phyloP scores from a whole-genome alignment of 2,113 vertebrate species.

The Gyps fulvus region DNA sequence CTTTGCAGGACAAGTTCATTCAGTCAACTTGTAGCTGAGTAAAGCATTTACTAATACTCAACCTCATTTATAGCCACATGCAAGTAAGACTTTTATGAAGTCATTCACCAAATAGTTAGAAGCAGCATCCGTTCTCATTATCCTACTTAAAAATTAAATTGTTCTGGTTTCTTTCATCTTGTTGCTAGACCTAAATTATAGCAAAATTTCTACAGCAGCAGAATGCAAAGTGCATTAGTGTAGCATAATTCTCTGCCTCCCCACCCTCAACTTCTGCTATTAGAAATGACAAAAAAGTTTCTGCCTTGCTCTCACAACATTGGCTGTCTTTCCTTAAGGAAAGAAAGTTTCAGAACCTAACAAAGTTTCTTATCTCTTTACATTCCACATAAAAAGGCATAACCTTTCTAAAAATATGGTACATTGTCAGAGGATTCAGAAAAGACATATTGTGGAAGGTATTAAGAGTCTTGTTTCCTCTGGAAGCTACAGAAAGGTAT shows the following conservation, averaged over 20 bases:
- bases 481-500: background rate
- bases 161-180: background rate
- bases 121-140: background rate
- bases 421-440: background rate
- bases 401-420: background rate
- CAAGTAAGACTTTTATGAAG: background rate
- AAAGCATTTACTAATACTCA: background rate
- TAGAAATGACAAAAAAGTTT: background rate
- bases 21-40: background rate
- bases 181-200: background rate
- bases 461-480: background rate
- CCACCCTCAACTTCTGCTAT: background rate
- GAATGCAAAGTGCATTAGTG: background rate
- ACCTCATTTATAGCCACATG: background rate
- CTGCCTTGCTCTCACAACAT: background rate
- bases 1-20: background rate
- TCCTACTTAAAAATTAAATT: background rate
- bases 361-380: background rate
- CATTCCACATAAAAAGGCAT: background rate
- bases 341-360: background rate
- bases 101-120: background rate
- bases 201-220: background rate
- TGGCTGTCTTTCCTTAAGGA: background rate
- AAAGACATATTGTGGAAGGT: background rate
- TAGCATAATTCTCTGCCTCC: background rate